Evolutionary conservation across 2,797 vertebrate genomes (phyloP), one percentile per base, ranked within the genome.

Genomic region (Sciurus carolinensis): DNA sequence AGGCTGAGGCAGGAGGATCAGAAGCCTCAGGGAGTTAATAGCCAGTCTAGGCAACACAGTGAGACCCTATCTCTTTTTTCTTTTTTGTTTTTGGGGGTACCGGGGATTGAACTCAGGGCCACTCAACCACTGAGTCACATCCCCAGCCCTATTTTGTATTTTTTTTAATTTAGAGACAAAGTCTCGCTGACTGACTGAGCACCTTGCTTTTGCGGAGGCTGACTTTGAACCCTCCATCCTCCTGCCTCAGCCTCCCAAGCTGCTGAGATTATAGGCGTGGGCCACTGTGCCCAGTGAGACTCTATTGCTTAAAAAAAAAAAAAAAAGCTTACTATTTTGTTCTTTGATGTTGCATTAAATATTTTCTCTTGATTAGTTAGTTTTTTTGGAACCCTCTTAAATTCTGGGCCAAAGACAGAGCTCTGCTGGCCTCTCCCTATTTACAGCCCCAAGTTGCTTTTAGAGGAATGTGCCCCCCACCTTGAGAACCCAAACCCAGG

Each of bases 361-460:
- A 47, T 90, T 82, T 95, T 57, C 57, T 87, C 24, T 76, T 24
- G n/a, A 72, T 57, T 22, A 15, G 24, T n/a, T 72, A 79, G 54
- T 44, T 72, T 39, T 39, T 82, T 50, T 28, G 80, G 67, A 2
- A 22, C 39, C 18, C 28, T 12, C 36, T 59, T 54, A 71, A 79
- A 86, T 50, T 44, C 17, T 22, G 82, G 76, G 42, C 30, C 24
- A 3, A 57, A 62, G 52, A 52, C 5, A 11, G 44, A 18, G 5
- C 39, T 64, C 73, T 4, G 4, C 13, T 39, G 0, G 18, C 20
- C 22, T 76, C 12, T 1, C 36, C 9, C 26, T n/a, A 0, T 6
- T 20, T 17, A 42, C 0, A 12, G 52, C 36, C 26, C n/a, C 28
- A 18, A 15, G 36, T 5, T n/a, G 10, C 59, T 14, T 5, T 7